Conservation (phyloP, 2,888 invertebrate species). For the Drosophila vallismaia region DNA sequence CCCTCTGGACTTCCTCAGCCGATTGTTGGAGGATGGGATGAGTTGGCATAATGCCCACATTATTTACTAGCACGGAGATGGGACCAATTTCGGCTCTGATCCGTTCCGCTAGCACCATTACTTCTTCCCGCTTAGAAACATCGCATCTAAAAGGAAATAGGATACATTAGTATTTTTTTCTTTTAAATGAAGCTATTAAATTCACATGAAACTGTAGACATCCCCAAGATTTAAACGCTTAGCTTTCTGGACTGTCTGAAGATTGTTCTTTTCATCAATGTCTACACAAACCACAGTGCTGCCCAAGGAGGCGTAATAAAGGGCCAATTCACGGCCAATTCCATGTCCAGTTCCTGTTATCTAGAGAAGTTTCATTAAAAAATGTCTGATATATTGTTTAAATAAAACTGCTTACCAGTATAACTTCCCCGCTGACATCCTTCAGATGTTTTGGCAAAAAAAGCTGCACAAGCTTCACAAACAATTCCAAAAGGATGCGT, state of each 20-base stretch:
- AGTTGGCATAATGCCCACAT: conserved; percentile 94
- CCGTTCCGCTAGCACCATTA: conserved; percentile 87
- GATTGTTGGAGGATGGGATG: conserved; percentile 88
- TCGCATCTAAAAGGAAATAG: conserved; percentile 86
- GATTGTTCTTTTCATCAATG: conserved; percentile 88
- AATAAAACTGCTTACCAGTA: conserved; percentile 86
- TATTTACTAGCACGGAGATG: conserved; percentile 92
- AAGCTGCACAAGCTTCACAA: conserved; percentile 53
- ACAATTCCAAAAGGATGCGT: conserved; percentile 71
- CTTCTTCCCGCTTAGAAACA: conserved; percentile 89
- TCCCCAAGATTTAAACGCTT: conserved; percentile 79
- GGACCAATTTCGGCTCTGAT: conserved; percentile 89
- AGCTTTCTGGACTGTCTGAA: conserved; percentile 87
- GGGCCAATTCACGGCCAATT: conserved; percentile 91
- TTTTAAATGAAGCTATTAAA: neutral
- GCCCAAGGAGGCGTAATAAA: conserved; percentile 89
- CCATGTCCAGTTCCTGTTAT: conserved; percentile 94
- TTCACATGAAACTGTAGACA: conserved; percentile 84
- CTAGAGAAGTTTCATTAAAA: conserved; percentile 82
- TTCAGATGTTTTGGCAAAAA: conserved; percentile 85
- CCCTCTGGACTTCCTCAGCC: conserved; percentile 88
- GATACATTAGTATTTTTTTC: neutral
- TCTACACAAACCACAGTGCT: conserved; percentile 91
- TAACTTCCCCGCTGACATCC: conserved; percentile 90
- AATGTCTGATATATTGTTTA: neutral